Percentiles rank a stretch among this genome's conserved stretches.
Evolutionary conservation across 2,888 invertebrate species (phyloP).

Genomic region (Acanthosoma haemorrhoidale): DNA sequence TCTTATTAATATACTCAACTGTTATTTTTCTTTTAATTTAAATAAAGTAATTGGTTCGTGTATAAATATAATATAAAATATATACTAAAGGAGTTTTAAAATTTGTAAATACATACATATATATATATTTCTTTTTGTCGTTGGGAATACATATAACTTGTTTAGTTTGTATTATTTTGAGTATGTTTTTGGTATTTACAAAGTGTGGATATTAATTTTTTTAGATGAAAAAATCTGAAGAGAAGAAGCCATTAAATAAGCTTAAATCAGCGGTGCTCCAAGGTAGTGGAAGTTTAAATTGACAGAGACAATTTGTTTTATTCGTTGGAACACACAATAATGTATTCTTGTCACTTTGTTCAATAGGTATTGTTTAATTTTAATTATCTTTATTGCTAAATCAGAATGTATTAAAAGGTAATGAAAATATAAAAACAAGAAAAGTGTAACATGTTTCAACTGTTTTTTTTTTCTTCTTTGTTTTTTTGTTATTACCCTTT

Average conservation of each 20-base stretch:
- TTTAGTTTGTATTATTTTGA: background rate
- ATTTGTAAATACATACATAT: slow-evolving; percentile 20
- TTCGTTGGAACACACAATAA: slow-evolving; percentile 33
- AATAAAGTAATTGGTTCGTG: background rate
- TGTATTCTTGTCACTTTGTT: slow-evolving; percentile 35
- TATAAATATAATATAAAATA: background rate
- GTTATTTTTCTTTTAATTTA: background rate
- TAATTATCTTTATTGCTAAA: slow-evolving; percentile 38
- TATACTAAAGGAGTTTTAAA: background rate
- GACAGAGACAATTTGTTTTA: slow-evolving; percentile 27
- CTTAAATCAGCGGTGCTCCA: background rate
- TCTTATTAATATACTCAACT: background rate
- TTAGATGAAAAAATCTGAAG: background rate
- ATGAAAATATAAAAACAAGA: slow-evolving; percentile 28
- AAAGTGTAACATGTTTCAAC: slow-evolving; percentile 21
- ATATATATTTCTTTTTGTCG: slow-evolving; percentile 19
- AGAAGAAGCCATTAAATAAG: background rate
- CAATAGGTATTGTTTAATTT: slow-evolving; percentile 36
- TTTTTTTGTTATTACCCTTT: background rate
- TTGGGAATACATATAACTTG: background rate
- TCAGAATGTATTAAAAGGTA: slow-evolving; percentile 37
- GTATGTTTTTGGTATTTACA: slow-evolving; percentile 6
- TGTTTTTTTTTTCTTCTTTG: background rate
- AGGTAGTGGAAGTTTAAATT: slow-evolving; percentile 15
- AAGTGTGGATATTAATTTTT: slow-evolving; percentile 27